Base-by-base conservation (phyloP, 2,113 vertebrate genomes). In the Hippopotamus amphibius region DNA sequence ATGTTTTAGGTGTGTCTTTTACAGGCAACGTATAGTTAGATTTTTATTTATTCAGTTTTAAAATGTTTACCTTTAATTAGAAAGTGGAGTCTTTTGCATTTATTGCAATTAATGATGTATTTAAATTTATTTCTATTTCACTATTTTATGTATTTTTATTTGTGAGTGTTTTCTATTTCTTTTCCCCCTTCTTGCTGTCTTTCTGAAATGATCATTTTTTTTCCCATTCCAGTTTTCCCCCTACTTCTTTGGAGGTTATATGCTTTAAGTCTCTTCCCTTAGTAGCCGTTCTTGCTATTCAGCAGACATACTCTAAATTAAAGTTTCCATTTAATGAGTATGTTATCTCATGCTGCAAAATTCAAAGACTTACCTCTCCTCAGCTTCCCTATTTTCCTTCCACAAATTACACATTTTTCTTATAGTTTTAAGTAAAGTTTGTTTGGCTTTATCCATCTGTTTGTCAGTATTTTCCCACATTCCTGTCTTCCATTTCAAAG, bases 21-120 rank as follows among this genome's bases (percentile, higher is more conserved):
- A 41, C 33, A 71, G 89, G 61, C 30, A 83, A 50, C 0, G 28
- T 46, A 33, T 68, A 93, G 41, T 28, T 83, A 26, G 3, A 76
- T 83, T 84, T 95, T 90, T 83, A 33, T 68, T 71, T 96, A 76
- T 74, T 90, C 17, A 41, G 33, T 65, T 50, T 77, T 92, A 93
- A 96, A 71, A 61, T 66, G 57, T 76, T 91, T 91, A 66, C 7
- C 16, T 93, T 79, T 87, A 76, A 48, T 94, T 87, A 50, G 6
- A 41, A 72, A 87, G 48, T 93, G 82, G 41, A 0, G 1, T 69
- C 55, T 33, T 69, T 81, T 84, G 16, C 48, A 63, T 92, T 92
- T 86, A 37, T 85, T 86, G 33, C 4, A 16, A 43, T 69, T 84
- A 82, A 88, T 89, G 26, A 87, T 71, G 66, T 55, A 43, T 74